A percentile compares a stretch with the other conserved stretches of the same genome.
phyloP scores from a whole-genome alignment of 2,797 vertebrate species.

The Lates japonicus region DNA sequence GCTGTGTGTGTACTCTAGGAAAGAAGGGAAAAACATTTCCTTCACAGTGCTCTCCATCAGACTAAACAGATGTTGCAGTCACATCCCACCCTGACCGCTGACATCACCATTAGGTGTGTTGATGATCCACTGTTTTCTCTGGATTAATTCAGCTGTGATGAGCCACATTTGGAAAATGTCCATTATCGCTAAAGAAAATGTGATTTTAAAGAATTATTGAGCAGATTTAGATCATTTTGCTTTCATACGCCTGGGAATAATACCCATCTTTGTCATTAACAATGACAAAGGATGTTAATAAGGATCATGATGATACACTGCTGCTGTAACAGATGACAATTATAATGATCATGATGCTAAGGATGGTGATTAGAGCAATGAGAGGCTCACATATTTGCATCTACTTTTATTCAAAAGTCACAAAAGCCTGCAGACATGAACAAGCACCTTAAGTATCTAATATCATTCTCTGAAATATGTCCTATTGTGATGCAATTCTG shows the following conservation, averaged over 20 bases:
- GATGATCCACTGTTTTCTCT: slow-evolving; percentile 20
- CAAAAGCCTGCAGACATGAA: slow-evolving; percentile 35
- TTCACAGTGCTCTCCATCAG: slow-evolving; percentile 46
- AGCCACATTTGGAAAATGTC: slow-evolving; percentile 18
- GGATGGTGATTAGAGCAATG: slow-evolving; percentile 37
- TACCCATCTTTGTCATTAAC: slow-evolving; percentile 3
- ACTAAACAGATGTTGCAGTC: slow-evolving; percentile 67
- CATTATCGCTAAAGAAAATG: neutral
- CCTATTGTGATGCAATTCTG: slow-evolving; percentile 44
- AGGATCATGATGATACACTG: slow-evolving; percentile 16
- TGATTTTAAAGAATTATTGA: slow-evolving; percentile 13
- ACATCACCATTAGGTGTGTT: slow-evolving; percentile 49
- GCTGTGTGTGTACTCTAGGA: slow-evolving; percentile 42
- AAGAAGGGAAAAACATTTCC: slow-evolving; percentile 49
- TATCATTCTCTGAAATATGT: slow-evolving; percentile 28
- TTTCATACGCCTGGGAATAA: neutral
- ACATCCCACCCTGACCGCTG: slow-evolving; percentile 50
- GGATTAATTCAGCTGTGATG: slow-evolving; percentile 24
- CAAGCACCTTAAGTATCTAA: slow-evolving; percentile 6
- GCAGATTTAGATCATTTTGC: slow-evolving; percentile 18
- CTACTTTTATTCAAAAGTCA: slow-evolving; percentile 30
- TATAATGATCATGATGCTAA: slow-evolving; percentile 38
- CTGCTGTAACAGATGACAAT: slow-evolving; percentile 33
- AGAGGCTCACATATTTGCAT: slow-evolving; percentile 28
- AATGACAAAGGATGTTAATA: slow-evolving; percentile 29